phyloP scores from a whole-genome alignment of 2,888 invertebrate species.

The Steinernema scapterisci region DNA sequence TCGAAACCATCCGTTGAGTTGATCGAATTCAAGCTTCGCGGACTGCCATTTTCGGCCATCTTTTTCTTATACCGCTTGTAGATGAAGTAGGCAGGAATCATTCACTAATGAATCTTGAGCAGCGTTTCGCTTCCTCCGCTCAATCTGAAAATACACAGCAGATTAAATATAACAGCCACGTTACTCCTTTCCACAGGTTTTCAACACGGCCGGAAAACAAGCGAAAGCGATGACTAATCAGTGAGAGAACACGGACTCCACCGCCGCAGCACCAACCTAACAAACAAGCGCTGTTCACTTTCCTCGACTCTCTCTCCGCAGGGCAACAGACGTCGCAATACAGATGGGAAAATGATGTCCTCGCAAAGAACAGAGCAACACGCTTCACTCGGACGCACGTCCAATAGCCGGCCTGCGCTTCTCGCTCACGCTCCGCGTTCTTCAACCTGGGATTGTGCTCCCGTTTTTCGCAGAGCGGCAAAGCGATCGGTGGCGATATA shows the following conservation, averaged over 20 bases:
- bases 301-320: too few species aligned
- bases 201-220: not conserved
- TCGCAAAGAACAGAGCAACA: not conserved
- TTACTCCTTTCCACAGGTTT: too few species aligned
- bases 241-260: not conserved
- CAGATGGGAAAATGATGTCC: too few species aligned
- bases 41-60: not conserved
- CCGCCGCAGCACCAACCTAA: not conserved
- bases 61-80: constrained; percentile 25
- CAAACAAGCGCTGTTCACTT: not conserved
- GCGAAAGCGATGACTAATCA: constrained; percentile 14
- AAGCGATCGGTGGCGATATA: not conserved
- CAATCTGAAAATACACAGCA: not conserved
- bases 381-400: not conserved
- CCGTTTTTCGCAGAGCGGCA: not conserved
- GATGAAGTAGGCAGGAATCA: constrained; percentile 11
- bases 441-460: not conserved
- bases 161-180: not conserved
- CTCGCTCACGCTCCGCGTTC: too few species aligned
- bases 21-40: too few species aligned
- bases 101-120: not conserved
- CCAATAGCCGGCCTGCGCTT: too few species aligned
- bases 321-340: too few species aligned
- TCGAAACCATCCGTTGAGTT: not conserved
- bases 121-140: not conserved